Evolutionary conservation across 2,888 invertebrate genomes (phyloP).

Genomic region (Drosophila parthenogenetica): DNA sequence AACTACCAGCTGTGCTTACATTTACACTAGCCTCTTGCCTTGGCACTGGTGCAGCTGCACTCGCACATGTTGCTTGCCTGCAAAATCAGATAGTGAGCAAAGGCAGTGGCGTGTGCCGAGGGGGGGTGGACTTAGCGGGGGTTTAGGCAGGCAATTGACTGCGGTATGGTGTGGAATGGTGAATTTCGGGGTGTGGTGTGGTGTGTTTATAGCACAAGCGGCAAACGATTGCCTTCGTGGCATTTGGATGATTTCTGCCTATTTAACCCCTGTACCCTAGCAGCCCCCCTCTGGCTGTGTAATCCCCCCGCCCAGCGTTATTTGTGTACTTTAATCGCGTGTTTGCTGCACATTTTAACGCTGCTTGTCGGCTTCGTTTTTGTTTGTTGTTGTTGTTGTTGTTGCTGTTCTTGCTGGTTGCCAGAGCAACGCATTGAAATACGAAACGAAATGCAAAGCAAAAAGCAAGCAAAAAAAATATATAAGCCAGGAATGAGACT

Average conservation of each 20-base stretch:
- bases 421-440: constrained; percentile 66
- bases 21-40: constrained; percentile 13
- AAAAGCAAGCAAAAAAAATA: neutral
- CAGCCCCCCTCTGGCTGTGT: neutral
- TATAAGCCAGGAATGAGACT: constrained; percentile 26
- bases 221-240: constrained; percentile 61
- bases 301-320: too few species aligned
- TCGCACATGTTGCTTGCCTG: constrained; percentile 56
- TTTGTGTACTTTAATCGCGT: constrained; percentile 68
- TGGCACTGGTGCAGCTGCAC: constrained; percentile 60
- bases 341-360: constrained; percentile 77
- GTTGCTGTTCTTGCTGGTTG: constrained; percentile 45
- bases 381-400: neutral
- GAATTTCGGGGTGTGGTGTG: too few species aligned
- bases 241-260: constrained; percentile 77
- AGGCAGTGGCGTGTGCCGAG: neutral
- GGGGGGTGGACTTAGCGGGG: neutral
- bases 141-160: constrained; percentile 38
- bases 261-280: constrained; percentile 33
- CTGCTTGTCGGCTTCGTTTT: constrained; percentile 43
- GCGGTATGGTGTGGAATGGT: constrained; percentile 18
- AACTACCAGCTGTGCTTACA: neutral
- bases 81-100: neutral
- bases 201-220: constrained; percentile 19
- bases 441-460: constrained; percentile 53